Evolutionary conservation across 2,113 vertebrate species (phyloP), one percentile per base, ranked within the genome.

Genomic region (Aleadryas rufinucha): DNA sequence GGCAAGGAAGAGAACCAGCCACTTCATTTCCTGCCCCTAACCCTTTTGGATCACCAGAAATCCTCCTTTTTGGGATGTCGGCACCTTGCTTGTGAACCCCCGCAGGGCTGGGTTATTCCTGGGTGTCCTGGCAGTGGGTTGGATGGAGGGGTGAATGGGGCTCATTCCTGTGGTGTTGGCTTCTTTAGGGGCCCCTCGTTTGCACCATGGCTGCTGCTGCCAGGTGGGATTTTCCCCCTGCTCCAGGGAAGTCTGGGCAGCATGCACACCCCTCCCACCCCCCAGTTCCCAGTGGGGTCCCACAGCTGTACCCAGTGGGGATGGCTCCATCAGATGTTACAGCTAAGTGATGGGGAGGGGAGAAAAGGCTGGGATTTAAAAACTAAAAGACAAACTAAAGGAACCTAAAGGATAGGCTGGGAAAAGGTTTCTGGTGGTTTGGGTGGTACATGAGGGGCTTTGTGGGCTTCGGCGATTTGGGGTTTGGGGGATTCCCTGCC

Each of bases 111-210:
- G 74, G 27, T 49, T 50, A 18, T n/a, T 52, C 31, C 64, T 49
- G 49, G 59, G 80, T 30, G n/a, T 53, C 24, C 45, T 0, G 3
- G 52, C 31, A 37, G 81, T 1, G 3, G 41, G 18, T n/a, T 4
- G 44, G 84, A 52, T 54, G 76, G 16, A n/a, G 33, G 54, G 6
- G 22, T 16, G 26, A 45, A 10, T 2, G 2, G 16, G 12, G 44
- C 19, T 90, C 9, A 0, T 59, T 56, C 64, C 49, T 0, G 0
- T 1, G 10, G 44, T 16, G 0, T 60, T 6, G 28, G 35, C 49
- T 64, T 91, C 7, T 2, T 84, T 64, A 35, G 35, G 44, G 50
- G 39, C 28, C n/a, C 45, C 76, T 84, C 0, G 0, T 52, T 95
- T 71, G 84, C 56, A 92, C 20, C 9, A 1, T 0, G 2, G 66